phyloP scores from a whole-genome alignment of 2,888 invertebrate genomes.

The Cryptus armator region DNA sequence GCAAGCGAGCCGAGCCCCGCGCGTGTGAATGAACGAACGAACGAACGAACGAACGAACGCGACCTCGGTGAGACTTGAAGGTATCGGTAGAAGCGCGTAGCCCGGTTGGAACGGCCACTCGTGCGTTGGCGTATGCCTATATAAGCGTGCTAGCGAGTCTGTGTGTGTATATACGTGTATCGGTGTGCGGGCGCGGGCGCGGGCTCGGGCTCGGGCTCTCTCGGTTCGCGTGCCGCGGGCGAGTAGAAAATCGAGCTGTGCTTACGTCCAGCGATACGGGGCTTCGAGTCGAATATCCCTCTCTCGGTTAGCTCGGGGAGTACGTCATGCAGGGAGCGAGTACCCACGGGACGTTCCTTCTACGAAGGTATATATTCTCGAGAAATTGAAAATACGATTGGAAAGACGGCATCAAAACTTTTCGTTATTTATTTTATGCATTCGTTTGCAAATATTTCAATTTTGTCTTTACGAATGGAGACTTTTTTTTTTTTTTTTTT shows the following conservation, averaged over 20 bases:
- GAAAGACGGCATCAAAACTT: background rate
- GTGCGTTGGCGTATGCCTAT: conserved; percentile 65
- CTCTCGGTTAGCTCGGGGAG: conserved; percentile 11
- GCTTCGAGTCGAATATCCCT: conserved; percentile 29
- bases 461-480: too few relatives aligned
- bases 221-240: conserved; percentile 61
- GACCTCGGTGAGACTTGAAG: conserved; percentile 68
- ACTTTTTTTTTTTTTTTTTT: too few relatives aligned
- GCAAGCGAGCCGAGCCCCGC: conserved; percentile 48
- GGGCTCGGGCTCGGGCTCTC: conserved; percentile 43
- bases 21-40: conserved; percentile 75
- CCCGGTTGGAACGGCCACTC: conserved; percentile 32
- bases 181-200: conserved; percentile 13
- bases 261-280: conserved; percentile 47
- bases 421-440: background rate
- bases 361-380: background rate
- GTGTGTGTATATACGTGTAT: background rate
- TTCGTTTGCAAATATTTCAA: background rate
- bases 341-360: conserved; percentile 19
- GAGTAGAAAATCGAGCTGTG: conserved; percentile 56
- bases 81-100: conserved; percentile 63
- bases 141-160: conserved; percentile 17
- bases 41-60: conserved; percentile 55
- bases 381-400: conserved; percentile 13
- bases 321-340: conserved; percentile 29